Conservation (phyloP, 2,888 invertebrate species). For the Agrochola lychnidis region DNA sequence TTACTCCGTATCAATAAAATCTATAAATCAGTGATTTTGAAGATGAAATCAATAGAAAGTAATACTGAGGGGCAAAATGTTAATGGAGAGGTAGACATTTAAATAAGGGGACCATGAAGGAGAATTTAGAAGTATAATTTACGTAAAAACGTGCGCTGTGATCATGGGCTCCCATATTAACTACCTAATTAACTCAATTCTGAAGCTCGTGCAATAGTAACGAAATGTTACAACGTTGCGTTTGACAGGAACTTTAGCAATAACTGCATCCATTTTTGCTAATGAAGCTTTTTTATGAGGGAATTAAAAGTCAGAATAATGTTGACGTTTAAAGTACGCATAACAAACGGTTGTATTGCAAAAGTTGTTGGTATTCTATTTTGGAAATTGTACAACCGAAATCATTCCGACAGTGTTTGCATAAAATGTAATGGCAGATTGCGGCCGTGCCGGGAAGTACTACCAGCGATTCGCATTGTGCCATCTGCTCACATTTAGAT, state of each 20-base stretch:
- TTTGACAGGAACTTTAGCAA: conserved; percentile 22
- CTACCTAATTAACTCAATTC: conserved; percentile 45
- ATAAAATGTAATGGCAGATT: conserved; percentile 89
- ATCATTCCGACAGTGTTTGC: conserved; percentile 86
- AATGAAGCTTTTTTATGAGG: conserved; percentile 55
- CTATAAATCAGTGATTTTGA: conserved; percentile 58
- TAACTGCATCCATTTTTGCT: conserved; percentile 41
- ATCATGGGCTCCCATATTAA: conserved; percentile 47
- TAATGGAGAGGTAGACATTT: conserved; percentile 61
- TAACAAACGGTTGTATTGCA: conserved; percentile 57
- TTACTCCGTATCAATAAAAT: conserved; percentile 52
- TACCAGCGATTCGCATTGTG: conserved; percentile 86
- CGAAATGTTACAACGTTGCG: conserved; percentile 22
- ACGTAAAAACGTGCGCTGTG: conserved; percentile 47
- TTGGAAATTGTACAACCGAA: conserved; percentile 81
- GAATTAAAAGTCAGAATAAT: conserved; percentile 53
- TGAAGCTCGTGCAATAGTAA: conserved; percentile 10
- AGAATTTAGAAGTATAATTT: conserved; percentile 63
- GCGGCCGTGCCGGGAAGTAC: conserved; percentile 85
- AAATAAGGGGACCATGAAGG: conserved; percentile 54
- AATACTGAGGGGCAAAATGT: conserved; percentile 57
- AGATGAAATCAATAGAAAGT: conserved; percentile 63
- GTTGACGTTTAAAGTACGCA: conserved; percentile 51
- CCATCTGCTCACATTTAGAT: conserved; percentile 90
- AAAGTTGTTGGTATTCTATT: conserved; percentile 70